Base-by-base conservation (phyloP, 2,888 invertebrate genomes). In the Euzophera pinguis region DNA sequence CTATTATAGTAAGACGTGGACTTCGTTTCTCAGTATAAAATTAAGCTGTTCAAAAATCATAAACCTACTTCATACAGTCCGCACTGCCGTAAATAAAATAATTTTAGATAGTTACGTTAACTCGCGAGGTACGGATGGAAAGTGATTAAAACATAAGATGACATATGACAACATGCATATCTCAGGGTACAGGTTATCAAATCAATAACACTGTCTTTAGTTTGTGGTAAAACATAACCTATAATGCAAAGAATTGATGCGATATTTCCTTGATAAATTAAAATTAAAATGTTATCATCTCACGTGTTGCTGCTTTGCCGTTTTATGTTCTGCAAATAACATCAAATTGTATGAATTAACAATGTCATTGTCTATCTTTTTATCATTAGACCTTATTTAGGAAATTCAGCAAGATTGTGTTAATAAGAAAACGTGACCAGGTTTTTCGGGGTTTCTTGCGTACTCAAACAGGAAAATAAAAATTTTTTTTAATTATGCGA, bases 141-240 rank as follows among this genome's bases (percentile, higher is more conserved):
- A 22, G 22, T 22, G 5, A 3, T 3, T 22, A 22, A 22, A 22
- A 22, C 32, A 10, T 32, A 7, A 32, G 8, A 32, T 32, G 32
- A 32, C 32, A 7, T 16, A 39, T 45, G 14, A 10, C 5, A 29
- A 32, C 45, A 32, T 45, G 27, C 45, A 32, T 45, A 32, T 32
- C 45, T 32, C 10, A 14, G 32, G 45, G 13, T 45, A 32, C 45
- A 45, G 45, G 45, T 45, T 45, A 45, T 45, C 45, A 34, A 14
- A 14, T 38, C 13, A 16, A 39, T 14, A 14, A 45, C 13, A 32
- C 32, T 12, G 45, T 32, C 32, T 32, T 32, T 45, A 32, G 13
- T 43, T 32, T 32, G 16, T 0, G 32, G 45, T 2, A 45, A 45
- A 45, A 45, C 10, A 16, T 13, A 32, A 34, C 9, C 45, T 45